These are phyloP conservation scores for Cardinalis cardinalis DNA, from an alignment of 2,113 vertebrate genomes.

Conservation along the genomic window DNA sequence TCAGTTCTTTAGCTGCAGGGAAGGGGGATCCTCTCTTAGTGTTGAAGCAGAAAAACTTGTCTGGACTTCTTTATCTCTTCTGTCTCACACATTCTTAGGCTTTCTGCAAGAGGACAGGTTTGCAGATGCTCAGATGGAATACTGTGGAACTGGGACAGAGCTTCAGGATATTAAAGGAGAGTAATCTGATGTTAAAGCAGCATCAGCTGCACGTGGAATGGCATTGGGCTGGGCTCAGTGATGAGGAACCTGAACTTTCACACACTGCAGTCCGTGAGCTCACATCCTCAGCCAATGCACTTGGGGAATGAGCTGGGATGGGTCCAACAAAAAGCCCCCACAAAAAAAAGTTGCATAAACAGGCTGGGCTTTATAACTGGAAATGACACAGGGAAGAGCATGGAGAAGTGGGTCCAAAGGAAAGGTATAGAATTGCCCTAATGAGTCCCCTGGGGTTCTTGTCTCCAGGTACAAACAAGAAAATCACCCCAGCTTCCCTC, in stretches of 20 bases:
- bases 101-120: background rate
- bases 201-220: background rate
- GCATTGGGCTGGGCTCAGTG: background rate
- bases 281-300: background rate
- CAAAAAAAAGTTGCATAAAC: background rate
- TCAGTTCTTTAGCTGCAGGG: background rate
- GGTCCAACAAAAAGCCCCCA: accelerated
- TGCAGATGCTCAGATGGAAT: background rate
- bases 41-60: background rate
- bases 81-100: background rate
- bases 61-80: background rate
- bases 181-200: background rate
- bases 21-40: background rate
- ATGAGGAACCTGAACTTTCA: background rate
- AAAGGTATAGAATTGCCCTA: background rate
- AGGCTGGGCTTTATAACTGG: background rate
- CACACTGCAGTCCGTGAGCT: accelerated
- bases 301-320: background rate
- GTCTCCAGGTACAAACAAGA: background rate
- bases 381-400: background rate
- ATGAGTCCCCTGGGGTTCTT: accelerated
- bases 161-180: background rate
- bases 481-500: background rate
- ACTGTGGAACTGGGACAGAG: background rate
- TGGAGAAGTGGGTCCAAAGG: background rate